These are phyloP conservation scores for Erynnis tages DNA, from an alignment of 2,888 invertebrate genomes.

Conservation along the genomic window DNA sequence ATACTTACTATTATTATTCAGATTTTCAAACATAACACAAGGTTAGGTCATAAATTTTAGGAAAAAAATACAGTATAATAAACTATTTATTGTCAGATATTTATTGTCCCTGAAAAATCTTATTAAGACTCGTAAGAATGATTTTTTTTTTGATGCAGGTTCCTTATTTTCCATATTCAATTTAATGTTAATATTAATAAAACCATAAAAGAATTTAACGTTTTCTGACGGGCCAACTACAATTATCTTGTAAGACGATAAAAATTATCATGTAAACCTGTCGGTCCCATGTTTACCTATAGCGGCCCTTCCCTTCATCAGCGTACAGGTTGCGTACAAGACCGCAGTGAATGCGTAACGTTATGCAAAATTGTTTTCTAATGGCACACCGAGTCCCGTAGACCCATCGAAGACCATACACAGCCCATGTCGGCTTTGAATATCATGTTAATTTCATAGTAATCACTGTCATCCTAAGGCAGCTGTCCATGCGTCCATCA, in stretches of 20 bases:
- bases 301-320: constrained; percentile 10
- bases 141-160: too few relatives aligned
- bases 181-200: too few relatives aligned
- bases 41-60: too few relatives aligned
- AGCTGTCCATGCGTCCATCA: constrained; percentile 30
- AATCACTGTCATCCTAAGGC: constrained; percentile 44
- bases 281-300: constrained; percentile 21
- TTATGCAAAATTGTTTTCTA: constrained; percentile 26
- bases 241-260: constrained; percentile 23
- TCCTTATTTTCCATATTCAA: too few relatives aligned
- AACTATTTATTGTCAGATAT: too few relatives aligned
- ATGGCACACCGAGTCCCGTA: constrained; percentile 19
- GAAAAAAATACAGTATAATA: too few relatives aligned
- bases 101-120: too few relatives aligned
- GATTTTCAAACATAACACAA: too few relatives aligned
- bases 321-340: constrained; percentile 12
- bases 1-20: too few relatives aligned
- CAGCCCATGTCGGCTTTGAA: constrained; percentile 25
- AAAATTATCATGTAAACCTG: constrained; percentile 24
- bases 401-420: constrained; percentile 16
- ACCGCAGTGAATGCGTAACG: constrained; percentile 8
- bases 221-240: not conserved
- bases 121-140: too few relatives aligned
- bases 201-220: not conserved
- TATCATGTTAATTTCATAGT: constrained; percentile 41